Evolutionary conservation across 1,140 invertebrate genomes (phyloP).

Genomic region (Tetragonula clypearis): DNA sequence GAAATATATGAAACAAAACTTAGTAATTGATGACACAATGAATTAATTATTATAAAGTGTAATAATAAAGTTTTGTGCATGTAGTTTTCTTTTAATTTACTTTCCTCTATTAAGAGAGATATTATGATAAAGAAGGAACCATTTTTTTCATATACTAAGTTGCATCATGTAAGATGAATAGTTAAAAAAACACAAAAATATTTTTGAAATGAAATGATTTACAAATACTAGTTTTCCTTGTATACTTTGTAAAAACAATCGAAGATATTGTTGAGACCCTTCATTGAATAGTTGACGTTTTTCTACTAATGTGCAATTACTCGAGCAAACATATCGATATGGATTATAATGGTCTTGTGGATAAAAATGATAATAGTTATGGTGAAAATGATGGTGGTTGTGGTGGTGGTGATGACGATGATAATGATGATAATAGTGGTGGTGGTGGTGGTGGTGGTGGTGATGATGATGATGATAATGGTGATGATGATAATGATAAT

Average conservation of each 20-base stretch:
- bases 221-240: constrained; percentile 69
- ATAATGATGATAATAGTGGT: constrained; percentile 60
- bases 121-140: constrained; percentile 35
- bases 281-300: constrained; percentile 49
- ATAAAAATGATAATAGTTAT: constrained; percentile 43
- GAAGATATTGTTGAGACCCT: constrained; percentile 53
- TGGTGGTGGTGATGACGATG: constrained; percentile 37
- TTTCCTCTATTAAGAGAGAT: constrained; percentile 18
- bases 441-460: constrained; percentile 30
- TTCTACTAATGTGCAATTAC: constrained; percentile 46
- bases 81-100: constrained; percentile 16
- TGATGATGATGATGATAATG: constrained; percentile 27
- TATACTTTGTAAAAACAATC: constrained; percentile 58
- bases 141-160: constrained; percentile 35
- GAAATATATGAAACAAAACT: background rate
- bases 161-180: constrained; percentile 60
- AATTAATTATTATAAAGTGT: constrained; percentile 24
- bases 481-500: constrained; percentile 5
- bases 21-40: background rate
- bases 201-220: constrained; percentile 72
- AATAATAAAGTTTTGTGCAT: constrained; percentile 48
- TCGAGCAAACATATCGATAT: constrained; percentile 56
- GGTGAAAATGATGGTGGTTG: constrained; percentile 36
- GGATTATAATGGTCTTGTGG: constrained; percentile 53
- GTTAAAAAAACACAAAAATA: constrained; percentile 73